Evolutionary conservation across 1,140 invertebrate genomes (phyloP), one percentile per base, ranked within the genome.

Genomic region (Elymnias hypermnestra): DNA sequence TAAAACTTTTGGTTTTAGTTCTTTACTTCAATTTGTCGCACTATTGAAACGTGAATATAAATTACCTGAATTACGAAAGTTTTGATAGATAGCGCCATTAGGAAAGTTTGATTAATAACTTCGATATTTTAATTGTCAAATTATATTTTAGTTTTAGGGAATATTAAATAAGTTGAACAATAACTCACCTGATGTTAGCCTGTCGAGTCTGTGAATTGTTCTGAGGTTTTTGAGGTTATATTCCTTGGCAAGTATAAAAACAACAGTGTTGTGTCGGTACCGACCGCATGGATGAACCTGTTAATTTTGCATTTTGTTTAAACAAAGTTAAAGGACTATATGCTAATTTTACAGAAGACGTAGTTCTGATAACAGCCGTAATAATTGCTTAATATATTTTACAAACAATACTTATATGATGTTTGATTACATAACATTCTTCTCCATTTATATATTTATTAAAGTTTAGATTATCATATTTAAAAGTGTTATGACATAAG

Each of bases 271-370:
- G 87, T 98, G 95, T 19, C 97, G 89, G 82, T 98, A 99, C 50
- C 96, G 90, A 40, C 97, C 97, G 85, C 97, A 99, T 0, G 98
- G 97, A 87, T 99, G 97, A 35, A 98, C 95, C 95, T 97, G 85
- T 26, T 43, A 51, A 57, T 38, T 51, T 50, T 56, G 13, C 17
- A 31, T 31, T 22, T 22, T 31, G 9, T 22, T 14, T 31, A 13
- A 13, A 33, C 3, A 33, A 15, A 33, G 8, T 33, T 2, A 15
- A 15, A 2, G 10, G 15, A 17, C 13, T 17, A 14, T 15, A 15
- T 3, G 3, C 14, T 13, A 33, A 3, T 8, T 33, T 4, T 8
- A 3, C 10, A 12, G 10, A 29, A 4, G 14, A 5, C 1, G 1
- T 15, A 17, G 8, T 12, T 1, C 4, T 33, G 10, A 3, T 12